Conservation (phyloP, 2,888 invertebrate species). For the Acleris cristana region DNA sequence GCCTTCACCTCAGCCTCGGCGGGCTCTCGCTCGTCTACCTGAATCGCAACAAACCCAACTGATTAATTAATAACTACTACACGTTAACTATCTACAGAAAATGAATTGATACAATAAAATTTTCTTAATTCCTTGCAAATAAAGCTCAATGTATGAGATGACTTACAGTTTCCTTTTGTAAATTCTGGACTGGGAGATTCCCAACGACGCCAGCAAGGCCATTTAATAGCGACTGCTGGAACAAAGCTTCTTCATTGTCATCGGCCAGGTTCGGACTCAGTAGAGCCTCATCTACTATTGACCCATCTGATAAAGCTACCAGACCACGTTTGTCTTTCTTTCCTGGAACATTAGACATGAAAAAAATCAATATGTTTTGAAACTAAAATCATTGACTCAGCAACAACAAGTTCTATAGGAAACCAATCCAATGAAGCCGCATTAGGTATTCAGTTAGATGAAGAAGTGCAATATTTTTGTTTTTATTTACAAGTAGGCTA, state of each 20-base stretch:
- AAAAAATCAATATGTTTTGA: no score
- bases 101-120: no score
- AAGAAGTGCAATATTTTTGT: no score
- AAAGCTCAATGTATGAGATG: constrained; percentile 4
- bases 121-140: not conserved
- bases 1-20: constrained; percentile 93
- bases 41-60: constrained; percentile 35
- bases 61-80: no score
- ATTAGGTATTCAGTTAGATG: no score
- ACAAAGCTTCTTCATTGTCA: constrained; percentile 62
- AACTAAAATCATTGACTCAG: no score
- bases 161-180: constrained; percentile 85
- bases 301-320: constrained; percentile 86
- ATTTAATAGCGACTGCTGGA: constrained; percentile 82
- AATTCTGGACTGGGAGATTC: constrained; percentile 83
- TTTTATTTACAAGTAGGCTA: no score
- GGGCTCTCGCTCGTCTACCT: constrained; percentile 90
- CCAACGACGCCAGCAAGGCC: constrained; percentile 89
- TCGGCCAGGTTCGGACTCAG: constrained; percentile 68
- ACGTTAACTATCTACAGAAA: not conserved
- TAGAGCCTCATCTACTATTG: constrained; percentile 86
- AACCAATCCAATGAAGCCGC: no score
- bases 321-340: constrained; percentile 87
- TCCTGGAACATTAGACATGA: constrained; percentile 50
- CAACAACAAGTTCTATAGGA: not conserved